Evolutionary conservation across 2,888 invertebrate species (phyloP), one percentile per base, ranked within the genome.

Genomic region (Epinotia brunnichana): DNA sequence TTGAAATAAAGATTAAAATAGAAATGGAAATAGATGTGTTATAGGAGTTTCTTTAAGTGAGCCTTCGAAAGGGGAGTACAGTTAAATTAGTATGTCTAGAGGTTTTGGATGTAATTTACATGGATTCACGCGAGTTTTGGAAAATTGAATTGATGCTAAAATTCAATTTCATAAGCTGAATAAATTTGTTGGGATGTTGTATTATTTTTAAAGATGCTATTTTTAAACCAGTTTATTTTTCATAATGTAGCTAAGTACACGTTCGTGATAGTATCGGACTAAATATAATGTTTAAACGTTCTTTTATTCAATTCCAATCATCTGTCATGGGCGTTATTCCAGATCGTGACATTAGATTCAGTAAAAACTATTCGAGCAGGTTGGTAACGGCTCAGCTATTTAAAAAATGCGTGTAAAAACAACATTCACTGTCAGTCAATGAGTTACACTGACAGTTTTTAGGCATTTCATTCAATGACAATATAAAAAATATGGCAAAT

Each of bases 41-140:
- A 24, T 63, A 29, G 29, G n/a, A 63, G 48, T 24, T 66, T 66
- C 11, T 4, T 9, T 2, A 41, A 56, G 21, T 21, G 7, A 5
- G 13, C 56, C 11, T n/a, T 39, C 4, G n/a, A 19, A 41, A 56
- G 41, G 66, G 66, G 66, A 66, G 53, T 56, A 41, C 56, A 66
- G 54, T 56, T 56, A 66, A 66, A 66, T 66, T 66, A 56, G 54
- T 56, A 41, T 54, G 54, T 66, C 54, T 66, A 66, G 66, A 66
- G 54, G 21, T 66, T 56, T 66, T 66, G 39, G 63, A 73, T 73
- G 39, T 63, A 63, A 73, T 73, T 51, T 63, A 70, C 70, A 61
- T 48, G 41, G 67, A 48, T 67, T 54, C 39, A 4, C 54, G 54
- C 51, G 64, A 19, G 59, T 66, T 66, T 54, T 66, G 66, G 39